These are phyloP conservation scores for Austrofundulus limnaeus DNA, from an alignment of 2,113 vertebrate species.

Conservation along the genomic window DNA sequence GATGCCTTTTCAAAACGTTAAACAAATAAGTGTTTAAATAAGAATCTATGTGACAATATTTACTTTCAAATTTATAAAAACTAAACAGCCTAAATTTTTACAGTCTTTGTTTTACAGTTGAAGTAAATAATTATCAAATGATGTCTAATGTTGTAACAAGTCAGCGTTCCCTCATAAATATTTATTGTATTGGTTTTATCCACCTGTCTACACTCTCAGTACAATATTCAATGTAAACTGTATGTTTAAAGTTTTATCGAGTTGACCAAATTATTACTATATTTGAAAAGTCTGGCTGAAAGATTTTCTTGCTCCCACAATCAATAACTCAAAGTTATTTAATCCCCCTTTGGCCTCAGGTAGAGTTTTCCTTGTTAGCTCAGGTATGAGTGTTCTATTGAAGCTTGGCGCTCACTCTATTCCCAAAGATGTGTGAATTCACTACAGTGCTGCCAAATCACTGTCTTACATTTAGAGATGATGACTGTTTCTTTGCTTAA, in stretches of 20 bases:
- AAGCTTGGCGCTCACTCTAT: constrained; percentile 26
- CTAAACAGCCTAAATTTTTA: too few relatives aligned
- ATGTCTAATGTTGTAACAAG: too few relatives aligned
- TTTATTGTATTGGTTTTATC: constrained; percentile 8
- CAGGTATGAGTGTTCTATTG: constrained; percentile 38
- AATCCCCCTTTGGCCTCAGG: constrained; percentile 43
- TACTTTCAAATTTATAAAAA: too few relatives aligned
- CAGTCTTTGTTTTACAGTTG: too few relatives aligned
- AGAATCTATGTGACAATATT: too few relatives aligned
- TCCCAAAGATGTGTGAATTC: constrained; percentile 26
- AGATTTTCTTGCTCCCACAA: constrained; percentile 32
- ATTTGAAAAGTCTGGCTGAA: constrained; percentile 32
- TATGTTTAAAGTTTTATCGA: constrained; percentile 37
- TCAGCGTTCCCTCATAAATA: too few relatives aligned
- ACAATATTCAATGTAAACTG: constrained; percentile 6
- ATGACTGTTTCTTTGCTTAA: constrained; percentile 20
- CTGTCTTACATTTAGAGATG: constrained; percentile 32
- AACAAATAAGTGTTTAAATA: too few relatives aligned
- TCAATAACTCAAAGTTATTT: constrained; percentile 59
- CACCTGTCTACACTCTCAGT: constrained; percentile 1
- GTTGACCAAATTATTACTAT: constrained; percentile 34
- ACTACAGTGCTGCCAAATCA: constrained; percentile 28
- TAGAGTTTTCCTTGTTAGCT: constrained; percentile 37
- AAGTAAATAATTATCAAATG: too few relatives aligned
- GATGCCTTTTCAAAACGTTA: too few relatives aligned